phyloP scores from a whole-genome alignment of 2,113 vertebrate species.

The Phyllostomus hastatus region DNA sequence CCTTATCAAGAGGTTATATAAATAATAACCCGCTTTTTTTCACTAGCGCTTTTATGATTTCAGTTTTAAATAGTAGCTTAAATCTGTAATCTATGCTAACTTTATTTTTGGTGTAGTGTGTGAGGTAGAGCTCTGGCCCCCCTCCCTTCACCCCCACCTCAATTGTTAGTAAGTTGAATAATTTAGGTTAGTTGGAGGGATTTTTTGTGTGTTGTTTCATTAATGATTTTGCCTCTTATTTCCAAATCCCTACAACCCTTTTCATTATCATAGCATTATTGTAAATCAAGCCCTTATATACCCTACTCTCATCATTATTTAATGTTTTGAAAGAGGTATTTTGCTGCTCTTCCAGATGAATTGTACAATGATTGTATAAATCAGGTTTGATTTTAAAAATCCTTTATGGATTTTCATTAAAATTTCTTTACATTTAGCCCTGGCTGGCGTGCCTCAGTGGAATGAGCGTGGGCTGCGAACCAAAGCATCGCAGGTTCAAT shows the following conservation, averaged over 20 bases:
- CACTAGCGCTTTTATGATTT: conserved; percentile 3
- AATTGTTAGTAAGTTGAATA: neutral
- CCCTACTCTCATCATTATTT: neutral
- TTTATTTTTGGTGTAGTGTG: neutral
- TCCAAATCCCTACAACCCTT: neutral
- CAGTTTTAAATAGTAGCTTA: neutral
- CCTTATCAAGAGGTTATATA: neutral
- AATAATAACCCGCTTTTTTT: conserved; percentile 3
- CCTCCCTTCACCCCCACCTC: too few species aligned
- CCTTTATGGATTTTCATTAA: neutral
- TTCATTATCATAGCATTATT: conserved; percentile 18
- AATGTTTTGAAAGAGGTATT: neutral
- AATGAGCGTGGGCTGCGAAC: too few species aligned
- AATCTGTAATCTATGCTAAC: neutral
- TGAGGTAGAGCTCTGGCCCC: neutral
- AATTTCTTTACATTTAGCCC: conserved; percentile 9
- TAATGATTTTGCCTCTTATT: conserved; percentile 1
- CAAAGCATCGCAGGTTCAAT: too few species aligned
- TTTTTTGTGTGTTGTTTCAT: neutral
- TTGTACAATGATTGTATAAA: neutral
- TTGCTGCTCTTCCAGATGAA: conserved; percentile 8
- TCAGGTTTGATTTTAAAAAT: neutral
- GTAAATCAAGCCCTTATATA: neutral
- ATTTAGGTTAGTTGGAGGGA: conserved; percentile 10
- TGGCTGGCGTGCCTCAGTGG: too few species aligned